Evolutionary conservation across 2,888 invertebrate species (phyloP).

Genomic region (Caenorhabditis macrosperma): DNA sequence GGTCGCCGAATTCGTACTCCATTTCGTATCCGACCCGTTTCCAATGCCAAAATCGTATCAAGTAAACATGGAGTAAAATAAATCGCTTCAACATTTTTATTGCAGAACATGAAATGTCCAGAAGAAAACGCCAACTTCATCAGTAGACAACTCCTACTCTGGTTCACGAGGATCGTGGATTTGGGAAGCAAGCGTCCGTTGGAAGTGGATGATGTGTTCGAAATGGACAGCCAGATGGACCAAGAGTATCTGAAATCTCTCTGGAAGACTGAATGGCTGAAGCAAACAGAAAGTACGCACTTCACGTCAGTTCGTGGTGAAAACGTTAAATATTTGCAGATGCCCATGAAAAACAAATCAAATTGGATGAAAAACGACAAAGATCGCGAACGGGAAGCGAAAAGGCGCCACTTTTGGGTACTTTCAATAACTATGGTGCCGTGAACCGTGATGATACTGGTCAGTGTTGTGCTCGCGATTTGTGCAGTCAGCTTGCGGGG

Average conservation of each 20-base stretch:
- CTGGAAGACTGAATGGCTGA: constrained; percentile 71
- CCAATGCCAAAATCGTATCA: constrained; percentile 56
- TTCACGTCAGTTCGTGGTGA: neutral
- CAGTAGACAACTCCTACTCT: constrained; percentile 72
- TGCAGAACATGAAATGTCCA: constrained; percentile 67
- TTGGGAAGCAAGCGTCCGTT: constrained; percentile 72
- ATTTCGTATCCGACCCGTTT: constrained; percentile 73
- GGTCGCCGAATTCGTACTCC: constrained; percentile 70
- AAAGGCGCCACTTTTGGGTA: constrained; percentile 46
- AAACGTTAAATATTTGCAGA: constrained; percentile 25
- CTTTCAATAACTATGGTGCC: constrained; percentile 52
- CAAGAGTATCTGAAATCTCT: constrained; percentile 66
- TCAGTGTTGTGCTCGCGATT: constrained; percentile 25
- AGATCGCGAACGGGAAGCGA: constrained; percentile 38
- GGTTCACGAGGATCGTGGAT: constrained; percentile 72
- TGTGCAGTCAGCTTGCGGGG: no score
- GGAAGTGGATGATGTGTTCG: constrained; percentile 72
- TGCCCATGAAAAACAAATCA: constrained; percentile 27
- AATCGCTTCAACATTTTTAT: no score
- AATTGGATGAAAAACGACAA: constrained; percentile 41
- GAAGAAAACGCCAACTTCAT: constrained; percentile 76
- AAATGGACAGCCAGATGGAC: constrained; percentile 70
- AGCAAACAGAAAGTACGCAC: constrained; percentile 50
- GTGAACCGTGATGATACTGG: constrained; percentile 43
- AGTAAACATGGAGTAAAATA: neutral